These are phyloP conservation scores for Priapulus caudatus DNA, from an alignment of 2,888 invertebrate genomes.

Conservation along the genomic window DNA sequence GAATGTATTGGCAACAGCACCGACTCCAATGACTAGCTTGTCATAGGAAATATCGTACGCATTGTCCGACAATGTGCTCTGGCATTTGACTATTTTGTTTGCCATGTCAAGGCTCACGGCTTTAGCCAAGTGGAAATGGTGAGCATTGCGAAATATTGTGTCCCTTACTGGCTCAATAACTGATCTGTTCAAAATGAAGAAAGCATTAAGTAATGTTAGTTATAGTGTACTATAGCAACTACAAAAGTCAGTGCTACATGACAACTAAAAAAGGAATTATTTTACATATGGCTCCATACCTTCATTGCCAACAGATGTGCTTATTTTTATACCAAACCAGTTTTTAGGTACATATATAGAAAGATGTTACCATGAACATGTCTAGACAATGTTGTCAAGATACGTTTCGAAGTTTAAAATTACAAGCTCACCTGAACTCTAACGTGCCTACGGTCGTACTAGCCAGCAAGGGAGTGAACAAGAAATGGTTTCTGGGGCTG, in stretches of 20 bases:
- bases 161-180: conserved; percentile 40
- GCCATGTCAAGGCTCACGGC: conserved; percentile 31
- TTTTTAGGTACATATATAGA: too few relatives aligned
- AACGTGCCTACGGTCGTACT: conserved; percentile 41
- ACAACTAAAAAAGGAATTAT: too few relatives aligned
- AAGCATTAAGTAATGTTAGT: too few relatives aligned
- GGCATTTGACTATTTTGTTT: conserved; percentile 27
- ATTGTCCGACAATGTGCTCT: conserved; percentile 28
- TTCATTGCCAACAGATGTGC: too few relatives aligned
- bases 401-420: too few relatives aligned
- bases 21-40: conserved; percentile 40
- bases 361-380: too few relatives aligned
- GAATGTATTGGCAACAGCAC: conserved; percentile 40
- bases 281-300: too few relatives aligned
- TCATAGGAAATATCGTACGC: conserved; percentile 35
- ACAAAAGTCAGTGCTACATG: too few relatives aligned
- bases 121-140: conserved; percentile 36
- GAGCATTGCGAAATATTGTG: conserved; percentile 33
- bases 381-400: too few relatives aligned
- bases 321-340: too few relatives aligned
- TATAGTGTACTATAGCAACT: too few relatives aligned
- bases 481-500: conserved; percentile 40
- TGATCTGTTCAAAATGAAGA: too few relatives aligned
- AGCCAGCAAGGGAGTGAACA: conserved; percentile 39
- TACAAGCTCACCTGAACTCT: conserved; percentile 36